These are phyloP conservation scores for Apotomis betuletana DNA, from an alignment of 2,888 invertebrate species.

Conservation along the genomic window DNA sequence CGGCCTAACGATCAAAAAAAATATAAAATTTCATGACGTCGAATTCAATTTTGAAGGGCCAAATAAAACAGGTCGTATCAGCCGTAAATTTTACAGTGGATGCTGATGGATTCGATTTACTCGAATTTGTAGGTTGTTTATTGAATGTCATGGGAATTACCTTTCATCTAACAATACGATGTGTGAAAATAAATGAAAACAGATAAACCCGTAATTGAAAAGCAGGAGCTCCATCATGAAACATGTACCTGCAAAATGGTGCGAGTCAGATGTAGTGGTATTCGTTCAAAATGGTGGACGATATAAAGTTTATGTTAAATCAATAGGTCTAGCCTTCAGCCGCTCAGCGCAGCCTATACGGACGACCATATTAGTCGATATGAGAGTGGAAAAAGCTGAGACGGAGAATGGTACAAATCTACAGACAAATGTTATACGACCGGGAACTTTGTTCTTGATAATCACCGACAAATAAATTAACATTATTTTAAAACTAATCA, in stretches of 20 bases:
- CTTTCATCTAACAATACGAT: neutral
- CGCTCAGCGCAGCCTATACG: slow-evolving; percentile 29
- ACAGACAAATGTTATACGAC: neutral
- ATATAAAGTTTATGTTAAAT: slow-evolving; percentile 69
- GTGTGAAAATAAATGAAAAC: no score
- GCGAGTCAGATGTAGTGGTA: slow-evolving; percentile 55
- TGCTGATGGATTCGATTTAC: slow-evolving; percentile 17
- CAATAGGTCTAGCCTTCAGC: slow-evolving; percentile 58
- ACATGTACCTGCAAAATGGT: slow-evolving; percentile 57
- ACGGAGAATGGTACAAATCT: neutral
- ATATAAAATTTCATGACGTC: slow-evolving; percentile 39
- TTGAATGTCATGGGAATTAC: neutral
- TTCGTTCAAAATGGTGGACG: slow-evolving; percentile 71
- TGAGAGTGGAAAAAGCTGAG: neutral
- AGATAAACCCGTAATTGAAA: neutral
- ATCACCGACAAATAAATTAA: neutral
- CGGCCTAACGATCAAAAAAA: slow-evolving; percentile 25
- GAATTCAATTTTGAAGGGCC: slow-evolving; percentile 35
- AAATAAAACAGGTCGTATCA: slow-evolving; percentile 32
- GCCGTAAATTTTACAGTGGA: slow-evolving; percentile 26
- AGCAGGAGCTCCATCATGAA: neutral
- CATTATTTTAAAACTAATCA: slow-evolving; percentile 10
- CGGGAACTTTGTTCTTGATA: neutral
- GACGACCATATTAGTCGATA: neutral
- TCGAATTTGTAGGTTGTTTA: neutral